Conservation (phyloP, 2,888 invertebrate genomes). For the Lepidochrysops patricia region DNA sequence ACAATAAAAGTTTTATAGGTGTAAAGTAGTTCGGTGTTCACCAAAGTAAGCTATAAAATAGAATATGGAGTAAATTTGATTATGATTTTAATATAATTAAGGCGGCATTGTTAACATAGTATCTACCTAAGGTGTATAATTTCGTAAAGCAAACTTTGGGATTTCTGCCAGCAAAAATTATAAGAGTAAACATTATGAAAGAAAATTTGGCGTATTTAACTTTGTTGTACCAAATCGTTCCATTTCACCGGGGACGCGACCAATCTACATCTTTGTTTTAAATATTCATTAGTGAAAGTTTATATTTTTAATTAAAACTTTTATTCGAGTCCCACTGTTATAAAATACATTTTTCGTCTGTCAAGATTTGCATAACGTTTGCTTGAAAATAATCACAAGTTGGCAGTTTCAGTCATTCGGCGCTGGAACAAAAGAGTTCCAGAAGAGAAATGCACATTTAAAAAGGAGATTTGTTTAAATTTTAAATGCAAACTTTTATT, state of each 20-base stretch:
- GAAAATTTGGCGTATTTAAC: constrained; percentile 9
- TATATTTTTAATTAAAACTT: constrained; percentile 26
- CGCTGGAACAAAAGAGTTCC: constrained; percentile 25
- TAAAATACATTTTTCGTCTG: constrained; percentile 32
- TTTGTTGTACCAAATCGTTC: constrained; percentile 15
- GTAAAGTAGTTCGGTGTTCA: too few species aligned
- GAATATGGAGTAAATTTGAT: too few species aligned
- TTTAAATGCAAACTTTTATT: constrained; percentile 25
- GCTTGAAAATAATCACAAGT: constrained; percentile 38
- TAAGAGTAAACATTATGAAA: background rate
- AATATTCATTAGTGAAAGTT: constrained; percentile 17
- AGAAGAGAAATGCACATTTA: constrained; percentile 23
- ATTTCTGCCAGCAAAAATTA: background rate
- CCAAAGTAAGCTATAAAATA: too few species aligned
- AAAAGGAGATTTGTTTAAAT: constrained; percentile 26
- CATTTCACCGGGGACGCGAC: constrained; percentile 12
- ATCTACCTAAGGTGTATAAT: background rate
- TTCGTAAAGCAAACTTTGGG: background rate
- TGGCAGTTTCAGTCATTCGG: constrained; percentile 34
- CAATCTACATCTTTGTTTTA: constrained; percentile 16
- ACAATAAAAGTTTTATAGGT: too few species aligned
- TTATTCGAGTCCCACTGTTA: constrained; percentile 18
- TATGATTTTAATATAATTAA: too few species aligned
- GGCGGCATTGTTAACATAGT: too few species aligned
- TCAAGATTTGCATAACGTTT: constrained; percentile 40